Percentiles rank a stretch among this genome's conserved stretches.
These are phyloP conservation scores for Ochotona princeps DNA, from an alignment of 2,113 vertebrate species.

Conservation along the genomic window DNA sequence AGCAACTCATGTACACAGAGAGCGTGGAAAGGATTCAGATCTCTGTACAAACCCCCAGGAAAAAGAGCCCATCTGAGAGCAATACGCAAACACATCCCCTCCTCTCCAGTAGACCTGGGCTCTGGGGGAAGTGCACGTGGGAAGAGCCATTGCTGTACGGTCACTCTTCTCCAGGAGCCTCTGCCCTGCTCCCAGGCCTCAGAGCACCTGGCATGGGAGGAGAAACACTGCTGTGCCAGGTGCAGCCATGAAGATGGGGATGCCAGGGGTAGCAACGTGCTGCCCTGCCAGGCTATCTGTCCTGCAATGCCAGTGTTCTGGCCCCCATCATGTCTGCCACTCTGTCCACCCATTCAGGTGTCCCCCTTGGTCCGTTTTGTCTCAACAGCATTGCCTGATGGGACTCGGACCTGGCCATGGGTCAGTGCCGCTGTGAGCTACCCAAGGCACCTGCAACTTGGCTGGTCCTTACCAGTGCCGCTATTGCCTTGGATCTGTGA, in stretches of 20 bases:
- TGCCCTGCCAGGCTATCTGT: not conserved
- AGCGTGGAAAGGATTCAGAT: not conserved
- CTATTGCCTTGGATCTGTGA: not conserved
- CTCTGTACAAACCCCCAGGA: not conserved
- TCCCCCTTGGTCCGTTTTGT: not conserved
- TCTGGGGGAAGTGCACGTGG: too few relatives aligned
- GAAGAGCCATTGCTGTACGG: too few relatives aligned
- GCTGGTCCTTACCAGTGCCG: not conserved
- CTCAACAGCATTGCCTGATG: not conserved
- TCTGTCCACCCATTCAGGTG: rapidly evolving
- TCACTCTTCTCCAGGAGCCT: not conserved
- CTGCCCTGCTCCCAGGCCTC: rapidly evolving
- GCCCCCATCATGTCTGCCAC: not conserved
- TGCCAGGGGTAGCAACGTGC: too few relatives aligned
- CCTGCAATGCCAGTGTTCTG: not conserved
- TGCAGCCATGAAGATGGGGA: too few relatives aligned
- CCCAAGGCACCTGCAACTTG: not conserved
- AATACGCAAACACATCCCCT: not conserved
- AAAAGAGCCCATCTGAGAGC: not conserved
- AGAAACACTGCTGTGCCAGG: too few relatives aligned
- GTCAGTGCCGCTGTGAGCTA: not conserved
- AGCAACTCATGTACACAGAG: not conserved
- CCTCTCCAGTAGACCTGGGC: not conserved
- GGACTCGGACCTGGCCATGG: not conserved
- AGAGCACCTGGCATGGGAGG: not conserved